Conservation (phyloP, 2,113 vertebrate genomes). For the Saguinus imperator region DNA sequence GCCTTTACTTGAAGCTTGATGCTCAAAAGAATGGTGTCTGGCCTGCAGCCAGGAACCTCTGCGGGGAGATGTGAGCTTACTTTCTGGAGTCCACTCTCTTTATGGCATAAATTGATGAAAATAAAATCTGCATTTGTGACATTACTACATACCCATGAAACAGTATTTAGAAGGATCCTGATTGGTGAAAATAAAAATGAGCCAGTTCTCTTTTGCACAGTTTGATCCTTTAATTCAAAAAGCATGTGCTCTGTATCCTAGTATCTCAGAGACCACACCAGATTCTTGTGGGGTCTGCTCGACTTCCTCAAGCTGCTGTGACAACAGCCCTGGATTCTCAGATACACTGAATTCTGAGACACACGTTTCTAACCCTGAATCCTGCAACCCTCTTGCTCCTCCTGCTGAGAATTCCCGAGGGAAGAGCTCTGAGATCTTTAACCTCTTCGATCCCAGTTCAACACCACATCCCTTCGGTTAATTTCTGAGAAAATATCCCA, state of each 20-base stretch:
- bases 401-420: background rate
- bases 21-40: background rate
- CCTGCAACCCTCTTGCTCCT: fast-evolving
- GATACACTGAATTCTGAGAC: background rate
- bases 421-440: background rate
- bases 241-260: fast-evolving
- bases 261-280: fast-evolving
- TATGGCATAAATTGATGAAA: background rate
- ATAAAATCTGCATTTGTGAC: background rate
- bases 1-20: background rate
- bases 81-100: background rate
- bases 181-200: background rate
- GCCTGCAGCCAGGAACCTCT: too few relatives aligned
- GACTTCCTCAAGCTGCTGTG: background rate
- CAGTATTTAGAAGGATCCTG: background rate
- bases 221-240: background rate
- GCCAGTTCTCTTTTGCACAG: background rate
- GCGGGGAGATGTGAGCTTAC: background rate
- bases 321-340: background rate
- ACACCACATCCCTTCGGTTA: background rate
- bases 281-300: background rate
- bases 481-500: background rate
- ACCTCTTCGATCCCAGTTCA: background rate
- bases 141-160: too few relatives aligned
- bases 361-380: background rate